Conservation (phyloP, 2,888 invertebrate species). For the Ligdia adustata region DNA sequence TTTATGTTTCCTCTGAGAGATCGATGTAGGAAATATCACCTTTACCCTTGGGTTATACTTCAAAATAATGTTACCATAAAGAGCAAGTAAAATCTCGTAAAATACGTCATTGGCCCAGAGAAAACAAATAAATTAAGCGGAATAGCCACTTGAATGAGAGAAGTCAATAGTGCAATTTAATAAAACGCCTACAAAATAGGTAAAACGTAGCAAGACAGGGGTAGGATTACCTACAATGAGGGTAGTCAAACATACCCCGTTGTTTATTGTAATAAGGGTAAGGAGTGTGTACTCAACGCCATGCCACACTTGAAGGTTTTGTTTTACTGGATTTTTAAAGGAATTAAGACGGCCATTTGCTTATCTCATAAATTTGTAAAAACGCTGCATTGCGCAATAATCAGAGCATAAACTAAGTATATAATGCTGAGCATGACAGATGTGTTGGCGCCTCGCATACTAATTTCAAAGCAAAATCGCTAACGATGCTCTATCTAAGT, state of each 20-base stretch:
- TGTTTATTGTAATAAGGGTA: slow-evolving; percentile 50
- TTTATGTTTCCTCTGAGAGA: slow-evolving; percentile 21
- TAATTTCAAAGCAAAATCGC: background rate
- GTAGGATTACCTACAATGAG: slow-evolving; percentile 47
- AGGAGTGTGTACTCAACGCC: slow-evolving; percentile 43
- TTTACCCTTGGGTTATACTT: slow-evolving; percentile 37
- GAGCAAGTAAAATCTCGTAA: slow-evolving; percentile 51
- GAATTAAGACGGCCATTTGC: slow-evolving; percentile 10
- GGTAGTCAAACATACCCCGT: slow-evolving; percentile 47
- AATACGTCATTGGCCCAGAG: slow-evolving; percentile 58
- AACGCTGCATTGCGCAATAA: no score
- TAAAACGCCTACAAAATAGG: slow-evolving; percentile 51
- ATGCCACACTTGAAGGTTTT: slow-evolving; percentile 42
- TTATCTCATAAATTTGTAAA: no score
- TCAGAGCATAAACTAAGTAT: no score
- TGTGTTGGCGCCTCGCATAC: no score
- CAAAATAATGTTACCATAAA: slow-evolving; percentile 48
- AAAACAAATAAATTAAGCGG: slow-evolving; percentile 72
- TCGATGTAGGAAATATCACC: slow-evolving; percentile 20
- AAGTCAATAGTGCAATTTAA: slow-evolving; percentile 62
- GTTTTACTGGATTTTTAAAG: slow-evolving; percentile 35
- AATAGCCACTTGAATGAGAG: slow-evolving; percentile 58
- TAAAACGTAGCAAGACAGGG: slow-evolving; percentile 37
- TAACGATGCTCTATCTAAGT: background rate
- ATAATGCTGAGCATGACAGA: no score